Percentiles rank a stretch among this genome's conserved stretches.
phyloP scores from a whole-genome alignment of 1,140 invertebrate species.

The Micrasema longulum region DNA sequence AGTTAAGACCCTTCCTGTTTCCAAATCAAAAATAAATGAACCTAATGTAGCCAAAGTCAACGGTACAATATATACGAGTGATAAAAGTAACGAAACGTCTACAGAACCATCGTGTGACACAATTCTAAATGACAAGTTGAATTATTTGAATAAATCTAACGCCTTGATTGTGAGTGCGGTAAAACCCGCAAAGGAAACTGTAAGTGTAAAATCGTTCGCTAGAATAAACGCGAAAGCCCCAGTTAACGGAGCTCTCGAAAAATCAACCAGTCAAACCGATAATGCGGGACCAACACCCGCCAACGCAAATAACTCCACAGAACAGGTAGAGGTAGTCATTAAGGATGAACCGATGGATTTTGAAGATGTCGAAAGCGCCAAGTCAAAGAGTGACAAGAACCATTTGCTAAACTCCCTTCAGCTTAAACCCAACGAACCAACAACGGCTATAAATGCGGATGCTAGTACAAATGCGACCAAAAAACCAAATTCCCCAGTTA shows the following conservation, averaged over 20 bases:
- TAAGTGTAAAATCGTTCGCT: conserved; percentile 5
- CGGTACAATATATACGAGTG: too few species aligned
- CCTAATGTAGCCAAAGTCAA: too few species aligned
- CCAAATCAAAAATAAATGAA: too few species aligned
- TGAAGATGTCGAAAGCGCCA: conserved; percentile 56
- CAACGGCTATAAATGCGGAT: neutral
- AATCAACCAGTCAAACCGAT: neutral
- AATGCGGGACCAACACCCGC: neutral
- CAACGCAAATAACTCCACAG: neutral
- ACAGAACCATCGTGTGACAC: too few species aligned
- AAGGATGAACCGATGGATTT: conserved; percentile 63
- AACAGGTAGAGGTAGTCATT: conserved; percentile 59
- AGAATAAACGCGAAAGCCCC: conserved; percentile 24
- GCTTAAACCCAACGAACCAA: conserved; percentile 58
- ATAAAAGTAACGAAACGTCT: too few species aligned
- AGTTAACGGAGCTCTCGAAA: conserved; percentile 33
- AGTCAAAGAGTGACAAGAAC: conserved; percentile 59
- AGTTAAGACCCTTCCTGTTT: too few species aligned
- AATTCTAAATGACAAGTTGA: too few species aligned
- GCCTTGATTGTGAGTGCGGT: too few species aligned
- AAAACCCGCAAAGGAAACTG: neutral
- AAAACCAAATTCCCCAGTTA: conserved; percentile 46
- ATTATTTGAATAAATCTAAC: too few species aligned
- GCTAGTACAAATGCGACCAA: neutral
- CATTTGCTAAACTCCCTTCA: conserved; percentile 62